phyloP scores from a whole-genome alignment of 2,797 vertebrate species.

The Psittacula echo region DNA sequence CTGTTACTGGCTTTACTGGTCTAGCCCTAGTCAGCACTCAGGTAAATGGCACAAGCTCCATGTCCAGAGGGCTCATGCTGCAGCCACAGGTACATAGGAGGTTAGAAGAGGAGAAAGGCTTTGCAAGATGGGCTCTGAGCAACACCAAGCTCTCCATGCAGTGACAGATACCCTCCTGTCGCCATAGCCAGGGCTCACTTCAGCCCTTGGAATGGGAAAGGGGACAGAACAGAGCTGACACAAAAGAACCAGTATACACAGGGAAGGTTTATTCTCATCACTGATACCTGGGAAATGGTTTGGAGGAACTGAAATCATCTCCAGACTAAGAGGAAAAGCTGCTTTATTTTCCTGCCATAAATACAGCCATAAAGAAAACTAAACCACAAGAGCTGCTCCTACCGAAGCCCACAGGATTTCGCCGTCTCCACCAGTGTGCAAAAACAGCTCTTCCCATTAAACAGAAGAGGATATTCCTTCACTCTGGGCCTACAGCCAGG shows the following conservation, averaged over 20 bases:
- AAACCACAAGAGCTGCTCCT: conserved; percentile 5
- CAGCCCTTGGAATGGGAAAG: background rate
- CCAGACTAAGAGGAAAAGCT: background rate
- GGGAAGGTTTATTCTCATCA: conserved; percentile 69
- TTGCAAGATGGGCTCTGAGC: background rate
- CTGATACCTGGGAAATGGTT: conserved; percentile 28
- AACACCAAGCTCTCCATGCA: accelerated
- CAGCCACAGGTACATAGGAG: background rate
- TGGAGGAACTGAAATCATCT: background rate
- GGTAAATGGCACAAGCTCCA: background rate
- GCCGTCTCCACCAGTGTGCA: background rate
- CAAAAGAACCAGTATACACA: background rate
- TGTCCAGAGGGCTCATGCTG: accelerated
- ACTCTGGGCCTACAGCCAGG: background rate
- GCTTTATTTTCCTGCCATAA: background rate
- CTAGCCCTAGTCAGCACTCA: background rate
- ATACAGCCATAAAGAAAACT: background rate
- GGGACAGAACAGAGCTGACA: background rate
- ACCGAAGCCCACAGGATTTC: background rate
- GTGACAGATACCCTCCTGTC: background rate
- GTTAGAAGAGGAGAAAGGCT: background rate
- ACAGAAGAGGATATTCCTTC: background rate
- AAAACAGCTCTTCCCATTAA: background rate
- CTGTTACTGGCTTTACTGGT: background rate
- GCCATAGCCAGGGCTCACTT: background rate